Percentiles rank a stretch among this genome's conserved stretches.
Conservation (phyloP, 2,797 vertebrate genomes). For the Acanthurus lineatus region DNA sequence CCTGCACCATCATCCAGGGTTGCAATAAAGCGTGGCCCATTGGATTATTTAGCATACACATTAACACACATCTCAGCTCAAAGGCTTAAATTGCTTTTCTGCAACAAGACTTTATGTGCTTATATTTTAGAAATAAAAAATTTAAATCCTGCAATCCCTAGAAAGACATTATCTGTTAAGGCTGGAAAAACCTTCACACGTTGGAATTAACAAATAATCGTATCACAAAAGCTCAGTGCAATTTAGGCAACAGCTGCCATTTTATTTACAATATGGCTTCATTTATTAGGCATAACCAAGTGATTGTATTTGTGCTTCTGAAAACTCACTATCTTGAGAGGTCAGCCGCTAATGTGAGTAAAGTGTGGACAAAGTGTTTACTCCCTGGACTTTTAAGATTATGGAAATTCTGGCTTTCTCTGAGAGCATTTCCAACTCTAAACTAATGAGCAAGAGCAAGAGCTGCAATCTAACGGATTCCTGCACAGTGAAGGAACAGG, state of each 20-base stretch:
- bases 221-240: conserved; percentile 9
- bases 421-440: not conserved
- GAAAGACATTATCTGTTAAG: not conserved
- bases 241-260: not conserved
- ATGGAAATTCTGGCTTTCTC: not conserved
- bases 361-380: not conserved
- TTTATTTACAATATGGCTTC: not conserved
- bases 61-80: not conserved
- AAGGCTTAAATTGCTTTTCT: not conserved
- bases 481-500: not conserved
- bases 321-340: conserved; percentile 6
- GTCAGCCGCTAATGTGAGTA: conserved; percentile 10
- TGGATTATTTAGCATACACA: not conserved
- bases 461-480: not conserved
- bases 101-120: not conserved
- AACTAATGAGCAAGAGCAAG: conserved; percentile 5
- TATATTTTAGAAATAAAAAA: not conserved
- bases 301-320: not conserved
- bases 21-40: not conserved
- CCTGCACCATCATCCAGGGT: not conserved
- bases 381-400: not conserved
- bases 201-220: conserved; percentile 1
- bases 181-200: not conserved
- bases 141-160: not conserved
- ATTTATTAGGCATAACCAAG: not conserved